Percentiles rank a stretch among this genome's conserved stretches.
These are phyloP conservation scores for Adelognathus sp. DNA, from an alignment of 2,888 invertebrate species.

Conservation along the genomic window DNA sequence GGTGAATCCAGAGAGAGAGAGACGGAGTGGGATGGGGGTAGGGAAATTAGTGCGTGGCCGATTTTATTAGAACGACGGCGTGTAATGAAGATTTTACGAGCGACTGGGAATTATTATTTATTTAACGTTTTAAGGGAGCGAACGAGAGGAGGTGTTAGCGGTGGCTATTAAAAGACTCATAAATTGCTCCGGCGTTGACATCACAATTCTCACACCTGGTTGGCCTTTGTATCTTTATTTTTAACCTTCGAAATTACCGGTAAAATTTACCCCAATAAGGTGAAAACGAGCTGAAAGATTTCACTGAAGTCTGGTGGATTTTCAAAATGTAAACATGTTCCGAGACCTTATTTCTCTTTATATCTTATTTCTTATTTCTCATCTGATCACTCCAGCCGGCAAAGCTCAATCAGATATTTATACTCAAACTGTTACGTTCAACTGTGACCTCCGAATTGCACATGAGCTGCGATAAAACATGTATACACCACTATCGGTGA, in stretches of 20 bases:
- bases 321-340: too few relatives aligned
- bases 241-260: background rate
- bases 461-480: too few relatives aligned
- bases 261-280: background rate
- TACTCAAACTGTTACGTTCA: too few relatives aligned
- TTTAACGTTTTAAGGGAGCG: constrained; percentile 60
- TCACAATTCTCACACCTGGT: constrained; percentile 4
- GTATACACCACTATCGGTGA: too few relatives aligned
- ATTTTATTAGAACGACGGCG: constrained; percentile 73
- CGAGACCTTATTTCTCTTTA: too few relatives aligned
- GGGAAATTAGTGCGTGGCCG: constrained; percentile 74
- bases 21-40: too few relatives aligned
- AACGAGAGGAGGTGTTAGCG: constrained; percentile 19
- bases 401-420: too few relatives aligned
- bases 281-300: background rate
- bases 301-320: background rate
- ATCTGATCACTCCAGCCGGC: too few relatives aligned
- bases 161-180: constrained; percentile 6
- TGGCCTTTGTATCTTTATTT: background rate
- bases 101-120: constrained; percentile 72
- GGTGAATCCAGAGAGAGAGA: constrained; percentile 73
- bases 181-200: constrained; percentile 6
- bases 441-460: too few relatives aligned
- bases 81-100: constrained; percentile 77
- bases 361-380: too few relatives aligned